Percentiles rank a stretch among this genome's conserved stretches.
Conservation (phyloP, 2,797 vertebrate genomes). For the Graptemys geographica region DNA sequence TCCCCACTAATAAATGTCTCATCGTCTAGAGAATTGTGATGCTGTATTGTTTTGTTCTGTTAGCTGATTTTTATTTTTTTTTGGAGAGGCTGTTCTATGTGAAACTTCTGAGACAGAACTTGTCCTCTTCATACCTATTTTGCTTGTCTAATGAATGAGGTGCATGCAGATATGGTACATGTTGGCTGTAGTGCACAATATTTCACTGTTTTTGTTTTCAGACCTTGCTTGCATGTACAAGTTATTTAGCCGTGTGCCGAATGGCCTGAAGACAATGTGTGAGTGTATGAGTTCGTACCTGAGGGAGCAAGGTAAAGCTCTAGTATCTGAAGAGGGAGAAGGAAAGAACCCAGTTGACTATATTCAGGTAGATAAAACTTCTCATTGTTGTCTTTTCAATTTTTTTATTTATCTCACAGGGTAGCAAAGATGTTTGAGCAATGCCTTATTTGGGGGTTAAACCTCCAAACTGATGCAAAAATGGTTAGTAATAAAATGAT, state of each 20-base stretch:
- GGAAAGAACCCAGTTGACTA: constrained; percentile 98
- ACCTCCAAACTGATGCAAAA: background rate
- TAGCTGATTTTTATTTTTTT: background rate
- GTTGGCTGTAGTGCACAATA: constrained; percentile 10
- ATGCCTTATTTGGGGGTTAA: background rate
- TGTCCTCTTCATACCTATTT: background rate
- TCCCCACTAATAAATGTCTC: background rate
- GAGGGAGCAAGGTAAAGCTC: constrained; percentile 96
- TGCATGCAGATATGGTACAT: background rate
- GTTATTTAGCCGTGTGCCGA: constrained; percentile 96
- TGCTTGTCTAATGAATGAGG: background rate
- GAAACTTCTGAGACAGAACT: background rate
- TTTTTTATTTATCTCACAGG: accelerated
- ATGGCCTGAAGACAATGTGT: constrained; percentile 98
- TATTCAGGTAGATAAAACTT: constrained; percentile 89
- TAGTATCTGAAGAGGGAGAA: constrained; percentile 98
- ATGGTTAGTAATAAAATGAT: background rate
- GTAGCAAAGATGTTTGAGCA: background rate
- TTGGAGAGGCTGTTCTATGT: background rate
- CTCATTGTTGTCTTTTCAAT: background rate
- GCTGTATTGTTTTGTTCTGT: background rate
- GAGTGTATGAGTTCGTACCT: constrained; percentile 98
- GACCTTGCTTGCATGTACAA: constrained; percentile 99
- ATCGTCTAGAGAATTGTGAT: background rate
- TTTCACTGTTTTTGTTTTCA: constrained; percentile 73